phyloP scores from a whole-genome alignment of 35 echinoderm and acorn worm genomes.

The Strongylocentrotus purpuratus region DNA sequence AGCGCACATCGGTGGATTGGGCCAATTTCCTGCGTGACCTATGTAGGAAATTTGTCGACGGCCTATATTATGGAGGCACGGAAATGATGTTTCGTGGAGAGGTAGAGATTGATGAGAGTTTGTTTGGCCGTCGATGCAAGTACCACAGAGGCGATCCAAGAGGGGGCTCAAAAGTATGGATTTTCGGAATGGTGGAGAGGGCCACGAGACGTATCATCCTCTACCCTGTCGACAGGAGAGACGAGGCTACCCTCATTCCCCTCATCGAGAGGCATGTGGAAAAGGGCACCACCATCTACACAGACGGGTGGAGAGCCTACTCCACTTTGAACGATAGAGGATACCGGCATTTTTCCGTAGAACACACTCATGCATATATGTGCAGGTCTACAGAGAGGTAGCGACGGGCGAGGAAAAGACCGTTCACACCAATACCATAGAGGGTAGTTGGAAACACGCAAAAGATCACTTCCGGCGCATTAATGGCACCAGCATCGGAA shows the following conservation, averaged over 20 bases:
- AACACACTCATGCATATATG: not conserved
- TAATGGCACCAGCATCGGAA: not conserved
- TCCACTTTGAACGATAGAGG: not conserved
- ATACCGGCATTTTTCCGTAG: not conserved
- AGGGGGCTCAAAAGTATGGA: not conserved
- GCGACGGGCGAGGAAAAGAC: not conserved
- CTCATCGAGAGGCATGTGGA: constrained; percentile 39
- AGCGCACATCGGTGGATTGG: not conserved
- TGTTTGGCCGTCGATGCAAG: not conserved
- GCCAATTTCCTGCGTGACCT: not conserved
- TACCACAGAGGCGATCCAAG: not conserved
- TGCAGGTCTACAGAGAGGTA: not conserved
- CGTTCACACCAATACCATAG: constrained; percentile 30
- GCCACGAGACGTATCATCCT: not conserved
- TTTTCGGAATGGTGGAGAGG: too few species aligned
- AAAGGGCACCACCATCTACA: constrained; percentile 26
- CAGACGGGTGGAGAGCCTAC: constrained; percentile 28
- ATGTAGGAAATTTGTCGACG: constrained; percentile 7
- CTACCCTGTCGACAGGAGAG: not conserved
- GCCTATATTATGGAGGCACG: not conserved
- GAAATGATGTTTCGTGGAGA: not conserved
- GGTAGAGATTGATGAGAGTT: constrained; percentile 15
- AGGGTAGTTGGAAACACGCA: not conserved
- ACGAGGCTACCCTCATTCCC: constrained; percentile 20
- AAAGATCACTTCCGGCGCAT: constrained; percentile 9